phyloP scores from a whole-genome alignment of 2,888 invertebrate species.

The Philaethria dido region DNA sequence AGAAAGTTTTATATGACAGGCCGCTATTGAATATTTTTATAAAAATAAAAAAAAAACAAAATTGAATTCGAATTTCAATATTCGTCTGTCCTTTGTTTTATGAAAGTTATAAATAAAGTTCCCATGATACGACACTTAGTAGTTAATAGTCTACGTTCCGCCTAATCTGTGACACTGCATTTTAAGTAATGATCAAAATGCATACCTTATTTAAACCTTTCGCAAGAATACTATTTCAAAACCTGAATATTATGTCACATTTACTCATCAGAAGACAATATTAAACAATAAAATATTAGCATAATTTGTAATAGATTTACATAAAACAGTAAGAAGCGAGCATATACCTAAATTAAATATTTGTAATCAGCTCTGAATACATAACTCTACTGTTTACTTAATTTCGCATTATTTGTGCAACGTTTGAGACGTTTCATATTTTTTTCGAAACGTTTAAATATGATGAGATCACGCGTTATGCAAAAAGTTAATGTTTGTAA shows the following conservation, averaged over 20 bases:
- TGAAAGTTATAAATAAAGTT: too few relatives aligned
- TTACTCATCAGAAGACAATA: not conserved
- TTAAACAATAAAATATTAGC: constrained; percentile 8
- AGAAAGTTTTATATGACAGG: not conserved
- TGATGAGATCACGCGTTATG: constrained; percentile 32
- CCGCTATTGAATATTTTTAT: too few relatives aligned
- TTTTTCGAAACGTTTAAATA: constrained; percentile 34
- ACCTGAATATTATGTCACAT: too few relatives aligned
- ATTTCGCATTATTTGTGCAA: constrained; percentile 34
- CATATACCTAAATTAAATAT: constrained; percentile 6
- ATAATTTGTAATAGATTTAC: constrained; percentile 22
- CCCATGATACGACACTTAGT: too few relatives aligned
- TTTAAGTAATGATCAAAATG: too few relatives aligned
- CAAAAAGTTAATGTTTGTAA: constrained; percentile 27
- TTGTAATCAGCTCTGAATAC: constrained; percentile 37
- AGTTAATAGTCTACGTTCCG: too few relatives aligned
- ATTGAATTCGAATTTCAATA: too few relatives aligned
- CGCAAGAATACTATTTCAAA: not conserved
- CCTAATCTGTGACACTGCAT: too few relatives aligned
- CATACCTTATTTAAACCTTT: not conserved
- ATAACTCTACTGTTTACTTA: constrained; percentile 33
- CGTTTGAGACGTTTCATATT: constrained; percentile 14
- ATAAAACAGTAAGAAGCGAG: constrained; percentile 10
- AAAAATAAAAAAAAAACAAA: too few relatives aligned
- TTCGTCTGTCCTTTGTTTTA: too few relatives aligned